Evolutionary conservation across 1,140 invertebrate species (phyloP), one percentile per base, ranked within the genome.

Genomic region (Drosophila grimshawi): DNA sequence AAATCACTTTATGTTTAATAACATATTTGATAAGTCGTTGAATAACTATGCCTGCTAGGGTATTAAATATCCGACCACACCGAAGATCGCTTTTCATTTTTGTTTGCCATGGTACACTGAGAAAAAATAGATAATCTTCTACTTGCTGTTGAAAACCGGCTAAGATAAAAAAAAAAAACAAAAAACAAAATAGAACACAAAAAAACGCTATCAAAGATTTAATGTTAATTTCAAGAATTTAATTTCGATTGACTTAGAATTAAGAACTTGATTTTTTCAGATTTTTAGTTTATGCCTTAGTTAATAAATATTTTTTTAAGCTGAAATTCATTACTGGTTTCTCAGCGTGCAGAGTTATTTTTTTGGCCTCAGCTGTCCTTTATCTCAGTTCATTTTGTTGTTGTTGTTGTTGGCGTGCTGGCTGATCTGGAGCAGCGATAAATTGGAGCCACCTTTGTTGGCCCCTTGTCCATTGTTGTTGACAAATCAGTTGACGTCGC

Each of bases 391-490:
- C 29, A 33, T 43, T n/a, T 59, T 51, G 56, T 55, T 59, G 49
- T 35, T 63, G 63, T 43, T 72, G 39, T 59, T 71, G 51, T 77
- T 73, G 67, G 39, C 45, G 11, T 66, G 72, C 48, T 88, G 82
- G 71, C 77, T 83, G 83, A 88, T 88, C 83, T 88, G 85, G 83
- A 88, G 85, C 83, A 88, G 83, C 83, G 85, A 88, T 88, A 88
- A 88, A 80, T 80, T 61, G 60, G 39, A 67, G 70, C 60, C 79
- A 86, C 83, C 82, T 86, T 88, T 86, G 83, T 88, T 86, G 83
- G 72, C 73, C 85, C 75, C 10, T 43, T 43, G 39, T 43, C 39
- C 39, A 67, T 57, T 57, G 72, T 83, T 86, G 83, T 86, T 86
- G 83, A 86, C 83, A 86, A 86, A 86, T 86, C 83, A 86, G 83